phyloP scores from a whole-genome alignment of 2,888 invertebrate species.

The Clepsis dumicolana region DNA sequence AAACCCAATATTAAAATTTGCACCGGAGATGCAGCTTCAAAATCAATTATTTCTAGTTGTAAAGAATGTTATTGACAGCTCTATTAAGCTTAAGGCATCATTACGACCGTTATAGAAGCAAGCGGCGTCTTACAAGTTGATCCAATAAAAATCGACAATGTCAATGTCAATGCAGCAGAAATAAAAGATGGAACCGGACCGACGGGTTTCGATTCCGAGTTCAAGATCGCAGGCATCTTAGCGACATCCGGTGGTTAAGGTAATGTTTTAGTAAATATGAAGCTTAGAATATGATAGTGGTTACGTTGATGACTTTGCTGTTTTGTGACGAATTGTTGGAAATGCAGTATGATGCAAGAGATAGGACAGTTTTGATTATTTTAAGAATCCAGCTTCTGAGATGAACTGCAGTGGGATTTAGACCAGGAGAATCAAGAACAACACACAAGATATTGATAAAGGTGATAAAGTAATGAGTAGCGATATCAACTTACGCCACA shows the following conservation, averaged over 20 bases:
- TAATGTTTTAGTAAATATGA: constrained; percentile 11
- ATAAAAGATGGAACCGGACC: constrained; percentile 38
- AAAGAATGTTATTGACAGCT: constrained; percentile 27
- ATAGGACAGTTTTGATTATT: no score
- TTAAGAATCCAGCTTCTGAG: no score
- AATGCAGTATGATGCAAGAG: neutral
- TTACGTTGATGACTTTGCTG: neutral
- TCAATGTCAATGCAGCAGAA: constrained; percentile 33
- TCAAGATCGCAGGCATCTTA: constrained; percentile 33
- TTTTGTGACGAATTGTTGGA: neutral
- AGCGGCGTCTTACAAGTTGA: constrained; percentile 16
- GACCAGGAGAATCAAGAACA: no score
- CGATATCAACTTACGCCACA: neutral
- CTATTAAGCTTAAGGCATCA: constrained; percentile 27
- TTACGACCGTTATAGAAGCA: constrained; percentile 14
- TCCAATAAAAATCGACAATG: constrained; percentile 37
- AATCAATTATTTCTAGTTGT: constrained; percentile 27
- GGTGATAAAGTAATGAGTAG: neutral
- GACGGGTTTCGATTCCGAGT: constrained; percentile 37
- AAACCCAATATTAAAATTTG: neutral
- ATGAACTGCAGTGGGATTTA: no score
- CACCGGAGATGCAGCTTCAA: neutral
- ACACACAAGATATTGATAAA: no score
- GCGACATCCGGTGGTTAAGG: constrained; percentile 32
- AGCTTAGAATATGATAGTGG: neutral